Conservation (phyloP, 2,888 invertebrate genomes). For the Odontothrips loti region DNA sequence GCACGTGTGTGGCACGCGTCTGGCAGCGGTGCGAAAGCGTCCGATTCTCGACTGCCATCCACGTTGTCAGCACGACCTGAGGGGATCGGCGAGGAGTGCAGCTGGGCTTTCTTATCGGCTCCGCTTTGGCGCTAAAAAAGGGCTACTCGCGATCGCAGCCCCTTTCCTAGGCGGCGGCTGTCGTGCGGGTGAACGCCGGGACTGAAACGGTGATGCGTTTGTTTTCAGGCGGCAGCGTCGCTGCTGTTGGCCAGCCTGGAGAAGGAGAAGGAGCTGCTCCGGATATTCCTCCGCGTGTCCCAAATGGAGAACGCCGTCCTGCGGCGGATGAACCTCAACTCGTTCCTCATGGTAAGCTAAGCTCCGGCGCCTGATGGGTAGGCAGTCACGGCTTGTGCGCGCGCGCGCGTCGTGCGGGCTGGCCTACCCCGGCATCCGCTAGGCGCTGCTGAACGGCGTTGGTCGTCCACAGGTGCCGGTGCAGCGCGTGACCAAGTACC, state of each 20-base stretch:
- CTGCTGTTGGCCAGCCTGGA: conserved; percentile 82
- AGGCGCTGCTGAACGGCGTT: too few relatives aligned
- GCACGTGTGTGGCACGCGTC: too few relatives aligned
- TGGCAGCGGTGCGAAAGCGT: too few relatives aligned
- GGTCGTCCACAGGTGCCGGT: conserved; percentile 69
- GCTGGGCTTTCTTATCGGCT: neutral
- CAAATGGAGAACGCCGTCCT: conserved; percentile 94
- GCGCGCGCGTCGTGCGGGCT: too few relatives aligned
- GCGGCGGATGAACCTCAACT: conserved; percentile 91
- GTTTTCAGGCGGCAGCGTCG: conserved; percentile 72
- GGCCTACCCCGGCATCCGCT: neutral
- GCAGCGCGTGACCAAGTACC: conserved; percentile 95
- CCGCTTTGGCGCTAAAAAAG: neutral
- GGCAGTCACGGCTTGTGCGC: too few relatives aligned
- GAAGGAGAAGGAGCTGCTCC: conserved; percentile 88
- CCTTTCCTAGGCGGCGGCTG: too few relatives aligned
- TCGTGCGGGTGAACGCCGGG: too few relatives aligned
- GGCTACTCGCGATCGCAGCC: too few relatives aligned
- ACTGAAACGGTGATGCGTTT: too few relatives aligned
- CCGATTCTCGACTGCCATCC: too few relatives aligned
- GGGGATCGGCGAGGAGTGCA: neutral
- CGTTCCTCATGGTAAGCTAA: conserved; percentile 92
- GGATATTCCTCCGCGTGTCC: conserved; percentile 91
- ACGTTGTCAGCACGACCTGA: too few relatives aligned
- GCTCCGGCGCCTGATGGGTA: too few relatives aligned